A percentile compares a stretch with the other conserved stretches of the same genome.
These are phyloP conservation scores for Ophion costatus DNA, from an alignment of 2,888 invertebrate species.

Conservation along the genomic window DNA sequence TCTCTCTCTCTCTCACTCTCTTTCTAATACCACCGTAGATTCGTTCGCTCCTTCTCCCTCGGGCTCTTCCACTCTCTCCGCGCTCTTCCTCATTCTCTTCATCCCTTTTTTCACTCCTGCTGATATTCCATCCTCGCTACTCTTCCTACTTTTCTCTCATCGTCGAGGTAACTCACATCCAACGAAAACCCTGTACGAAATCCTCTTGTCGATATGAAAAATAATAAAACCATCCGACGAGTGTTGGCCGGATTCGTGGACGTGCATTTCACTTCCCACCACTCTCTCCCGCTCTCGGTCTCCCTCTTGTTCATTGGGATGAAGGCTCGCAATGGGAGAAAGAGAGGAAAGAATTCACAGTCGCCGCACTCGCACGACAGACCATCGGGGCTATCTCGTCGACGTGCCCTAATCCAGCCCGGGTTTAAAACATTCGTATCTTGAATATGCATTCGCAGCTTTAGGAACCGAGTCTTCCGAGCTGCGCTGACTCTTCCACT, in stretches of 20 bases:
- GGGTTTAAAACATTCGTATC: conserved; percentile 82
- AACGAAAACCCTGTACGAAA: conserved; percentile 61
- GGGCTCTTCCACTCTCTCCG: conserved; percentile 8
- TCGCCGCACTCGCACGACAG: conserved; percentile 28
- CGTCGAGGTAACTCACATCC: conserved; percentile 58
- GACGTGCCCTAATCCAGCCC: conserved; percentile 76
- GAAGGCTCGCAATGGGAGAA: conserved; percentile 32
- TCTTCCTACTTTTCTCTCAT: conserved; percentile 62
- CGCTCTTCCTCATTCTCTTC: conserved; percentile 58
- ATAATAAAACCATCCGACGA: conserved; percentile 74
- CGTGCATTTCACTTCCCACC: conserved; percentile 55
- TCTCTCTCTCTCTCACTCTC: conserved; percentile 56
- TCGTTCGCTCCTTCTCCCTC: conserved; percentile 66
- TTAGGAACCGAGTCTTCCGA: conserved; percentile 70
- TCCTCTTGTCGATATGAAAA: conserved; percentile 78
- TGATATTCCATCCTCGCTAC: conserved; percentile 63
- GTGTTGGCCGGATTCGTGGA: conserved; percentile 61
- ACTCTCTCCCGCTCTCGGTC: conserved; percentile 19
- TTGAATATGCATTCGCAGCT: conserved; percentile 80
- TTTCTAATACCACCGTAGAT: conserved; percentile 64
- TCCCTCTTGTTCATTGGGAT: background rate
- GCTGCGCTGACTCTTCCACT: conserved; percentile 54
- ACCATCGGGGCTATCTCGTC: conserved; percentile 54
- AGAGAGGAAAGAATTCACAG: conserved; percentile 30
- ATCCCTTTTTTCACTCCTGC: conserved; percentile 67